Evolutionary conservation across 2,888 invertebrate species (phyloP), one percentile per base, ranked within the genome.

Genomic region (Anoplius nigerrimus): DNA sequence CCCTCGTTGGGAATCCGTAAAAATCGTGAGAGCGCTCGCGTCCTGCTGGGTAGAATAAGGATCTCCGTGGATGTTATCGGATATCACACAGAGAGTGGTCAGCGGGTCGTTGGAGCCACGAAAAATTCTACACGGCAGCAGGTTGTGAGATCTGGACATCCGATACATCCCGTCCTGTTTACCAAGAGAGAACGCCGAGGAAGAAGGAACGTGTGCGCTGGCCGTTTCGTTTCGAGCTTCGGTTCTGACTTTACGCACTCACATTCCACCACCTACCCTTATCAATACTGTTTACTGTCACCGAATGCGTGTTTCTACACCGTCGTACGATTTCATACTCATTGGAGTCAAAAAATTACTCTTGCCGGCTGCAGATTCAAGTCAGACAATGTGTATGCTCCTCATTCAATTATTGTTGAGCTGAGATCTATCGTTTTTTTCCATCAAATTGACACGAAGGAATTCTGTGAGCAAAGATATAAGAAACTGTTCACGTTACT

Each of bases 61-160:
- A 82, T 81, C 79, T 82, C 74, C 83, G 75, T 71, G 75, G 76
- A 81, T 79, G 83, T 82, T 84, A 85, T 84, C 84, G 81, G 77
- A 83, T 84, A 84, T 84, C 80, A 68, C 66, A 71, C 54, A 48
- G 64, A 69, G 66, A 63, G 74, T 72, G 74, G 78, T 74, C 74
- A 70, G 59, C 69, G 57, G 66, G 72, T 75, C 66, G 73, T 62
- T 65, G 75, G 34, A 60, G 72, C 76, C 71, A 76, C 74, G 73
- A 76, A 82, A 83, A 82, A 80, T 80, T 63, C 64, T 57, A 64
- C 71, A 72, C 74, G 66, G 69, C 73, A 74, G 69, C 73, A 69
- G 69, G 75, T 69, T 72, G 69, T 54, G 70, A 77, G 82, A 84
- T 83, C 76, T 78, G 73, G 78, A 82, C 75, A 84, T 78, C 61